A percentile compares a stretch with the other conserved stretches of the same genome.
These are phyloP conservation scores for Mystacornis crossleyi DNA, from an alignment of 2,113 vertebrate genomes.

Conservation along the genomic window DNA sequence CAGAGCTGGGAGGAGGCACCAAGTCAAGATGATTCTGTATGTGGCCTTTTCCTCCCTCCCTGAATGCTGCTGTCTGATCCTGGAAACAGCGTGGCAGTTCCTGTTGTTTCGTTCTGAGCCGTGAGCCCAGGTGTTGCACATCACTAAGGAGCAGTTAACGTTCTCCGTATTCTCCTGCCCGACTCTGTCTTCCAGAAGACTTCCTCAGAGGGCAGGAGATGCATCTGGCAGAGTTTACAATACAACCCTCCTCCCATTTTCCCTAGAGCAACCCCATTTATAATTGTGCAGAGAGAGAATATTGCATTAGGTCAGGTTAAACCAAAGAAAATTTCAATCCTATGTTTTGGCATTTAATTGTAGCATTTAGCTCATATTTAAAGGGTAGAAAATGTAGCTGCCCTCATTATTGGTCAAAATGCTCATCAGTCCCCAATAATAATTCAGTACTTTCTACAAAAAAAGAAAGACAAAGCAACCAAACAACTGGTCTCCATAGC, in stretches of 20 bases:
- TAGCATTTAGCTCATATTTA: background rate
- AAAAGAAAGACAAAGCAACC: background rate
- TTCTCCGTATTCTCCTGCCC: background rate
- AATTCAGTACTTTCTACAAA: background rate
- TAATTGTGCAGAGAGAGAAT: background rate
- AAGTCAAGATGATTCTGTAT: background rate
- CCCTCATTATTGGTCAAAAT: background rate
- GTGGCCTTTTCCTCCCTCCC: background rate
- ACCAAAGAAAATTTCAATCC: background rate
- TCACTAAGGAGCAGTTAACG: background rate
- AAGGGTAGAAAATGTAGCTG: background rate
- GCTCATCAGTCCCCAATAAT: background rate
- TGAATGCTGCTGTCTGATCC: background rate
- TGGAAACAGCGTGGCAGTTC: background rate
- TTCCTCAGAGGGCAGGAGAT: background rate
- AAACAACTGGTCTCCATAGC: background rate
- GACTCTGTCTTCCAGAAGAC: background rate
- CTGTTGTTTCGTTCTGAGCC: background rate
- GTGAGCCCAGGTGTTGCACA: accelerated
- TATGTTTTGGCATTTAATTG: background rate
- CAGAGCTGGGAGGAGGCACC: background rate
- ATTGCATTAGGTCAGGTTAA: background rate
- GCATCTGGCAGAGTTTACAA: background rate
- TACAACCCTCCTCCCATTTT: background rate
- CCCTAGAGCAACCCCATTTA: background rate